These are phyloP conservation scores for Podiceps cristatus DNA, from an alignment of 2,113 vertebrate species.

Conservation along the genomic window DNA sequence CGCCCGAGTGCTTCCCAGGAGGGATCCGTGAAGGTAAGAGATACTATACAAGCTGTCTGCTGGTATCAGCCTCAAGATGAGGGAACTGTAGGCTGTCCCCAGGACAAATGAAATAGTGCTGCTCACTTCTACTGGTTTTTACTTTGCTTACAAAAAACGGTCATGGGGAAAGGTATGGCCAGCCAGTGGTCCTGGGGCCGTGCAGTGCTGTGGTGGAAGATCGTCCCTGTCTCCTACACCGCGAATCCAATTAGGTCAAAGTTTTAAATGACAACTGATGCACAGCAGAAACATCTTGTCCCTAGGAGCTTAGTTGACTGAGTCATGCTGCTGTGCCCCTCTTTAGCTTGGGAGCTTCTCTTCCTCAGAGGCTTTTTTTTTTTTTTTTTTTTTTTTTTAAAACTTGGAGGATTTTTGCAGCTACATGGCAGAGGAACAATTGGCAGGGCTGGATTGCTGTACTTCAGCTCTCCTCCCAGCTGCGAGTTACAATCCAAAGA, in stretches of 20 bases:
- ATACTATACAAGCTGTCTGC: not conserved
- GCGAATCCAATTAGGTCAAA: not conserved
- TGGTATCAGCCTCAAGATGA: not conserved
- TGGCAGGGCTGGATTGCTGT: not conserved
- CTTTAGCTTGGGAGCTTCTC: not conserved
- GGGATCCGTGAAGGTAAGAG: not conserved
- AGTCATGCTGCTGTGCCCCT: not conserved
- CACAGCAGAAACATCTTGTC: not conserved
- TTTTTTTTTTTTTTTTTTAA: not conserved
- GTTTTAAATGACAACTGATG: not conserved
- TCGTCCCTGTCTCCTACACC: not conserved
- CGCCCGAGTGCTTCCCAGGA: not conserved
- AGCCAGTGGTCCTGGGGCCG: not conserved
- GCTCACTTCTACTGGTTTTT: not conserved
- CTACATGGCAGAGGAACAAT: not conserved
- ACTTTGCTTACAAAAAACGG: not conserved
- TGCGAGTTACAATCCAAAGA: not conserved
- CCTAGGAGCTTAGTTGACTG: not conserved
- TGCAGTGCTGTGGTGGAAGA: fast-evolving
- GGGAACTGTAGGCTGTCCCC: not conserved
- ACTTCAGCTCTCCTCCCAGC: not conserved
- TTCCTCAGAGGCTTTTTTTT: not conserved
- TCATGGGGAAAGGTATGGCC: not conserved
- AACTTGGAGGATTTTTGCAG: not conserved
- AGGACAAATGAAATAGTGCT: not conserved